Evolutionary conservation across 2,888 invertebrate species (phyloP).

Genomic region (Tyria jacobaeae): DNA sequence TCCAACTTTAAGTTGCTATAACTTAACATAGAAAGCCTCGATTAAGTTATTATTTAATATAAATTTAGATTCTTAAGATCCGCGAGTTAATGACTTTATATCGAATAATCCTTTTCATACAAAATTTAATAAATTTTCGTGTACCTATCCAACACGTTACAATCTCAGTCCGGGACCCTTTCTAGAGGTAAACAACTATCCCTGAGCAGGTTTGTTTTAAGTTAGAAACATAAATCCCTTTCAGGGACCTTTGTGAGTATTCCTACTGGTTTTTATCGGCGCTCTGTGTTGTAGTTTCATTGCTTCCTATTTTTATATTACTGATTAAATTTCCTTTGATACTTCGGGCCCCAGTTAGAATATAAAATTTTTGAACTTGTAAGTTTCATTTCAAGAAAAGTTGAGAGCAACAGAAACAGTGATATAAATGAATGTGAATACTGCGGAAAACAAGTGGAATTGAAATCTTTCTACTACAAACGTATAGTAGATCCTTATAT

Average conservation of each 20-base stretch:
- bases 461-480: too few relatives aligned
- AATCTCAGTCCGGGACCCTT: slow-evolving; percentile 29
- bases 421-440: background rate
- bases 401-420: background rate
- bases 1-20: too few relatives aligned
- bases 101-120: too few relatives aligned
- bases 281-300: slow-evolving; percentile 30
- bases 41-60: too few relatives aligned
- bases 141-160: slow-evolving; percentile 1
- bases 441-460: too few relatives aligned
- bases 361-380: background rate
- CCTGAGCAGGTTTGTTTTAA: slow-evolving; percentile 46
- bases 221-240: slow-evolving; percentile 52
- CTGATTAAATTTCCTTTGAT: slow-evolving; percentile 7
- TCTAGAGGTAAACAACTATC: slow-evolving; percentile 51
- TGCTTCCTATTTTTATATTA: slow-evolving; percentile 8
- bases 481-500: too few relatives aligned
- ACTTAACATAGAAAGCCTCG: too few relatives aligned
- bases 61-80: too few relatives aligned
- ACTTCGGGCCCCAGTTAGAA: background rate
- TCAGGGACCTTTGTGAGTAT: slow-evolving; percentile 31
- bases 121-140: background rate
- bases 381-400: background rate
- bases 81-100: too few relatives aligned
- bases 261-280: slow-evolving; percentile 31